phyloP scores from a whole-genome alignment of 2,797 vertebrate genomes.

The Chelmon rostratus region DNA sequence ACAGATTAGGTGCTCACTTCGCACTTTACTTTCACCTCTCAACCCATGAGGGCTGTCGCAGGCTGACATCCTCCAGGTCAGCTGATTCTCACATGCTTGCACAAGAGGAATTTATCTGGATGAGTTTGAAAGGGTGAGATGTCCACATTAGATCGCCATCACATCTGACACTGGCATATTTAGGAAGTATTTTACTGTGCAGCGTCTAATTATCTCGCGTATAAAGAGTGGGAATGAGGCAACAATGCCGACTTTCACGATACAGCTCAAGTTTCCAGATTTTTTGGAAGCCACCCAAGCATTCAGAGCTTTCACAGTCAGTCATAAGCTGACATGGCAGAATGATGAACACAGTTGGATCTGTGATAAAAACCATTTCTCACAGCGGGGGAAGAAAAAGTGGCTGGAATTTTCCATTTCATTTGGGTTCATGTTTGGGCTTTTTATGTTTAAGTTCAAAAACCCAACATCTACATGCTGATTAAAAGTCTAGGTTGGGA shows the following conservation, averaged over 20 bases:
- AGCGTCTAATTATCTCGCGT: not conserved
- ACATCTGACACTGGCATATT: not conserved
- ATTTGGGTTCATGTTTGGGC: not conserved
- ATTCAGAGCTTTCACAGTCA: constrained; percentile 63
- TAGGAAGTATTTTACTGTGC: not conserved
- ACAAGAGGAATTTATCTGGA: constrained; percentile 48
- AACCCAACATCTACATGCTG: not conserved
- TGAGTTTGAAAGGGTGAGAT: constrained; percentile 15
- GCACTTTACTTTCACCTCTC: constrained; percentile 53
- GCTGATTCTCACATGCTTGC: constrained; percentile 82
- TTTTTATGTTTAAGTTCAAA: not conserved
- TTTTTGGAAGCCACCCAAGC: constrained; percentile 61
- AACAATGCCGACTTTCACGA: constrained; percentile 68
- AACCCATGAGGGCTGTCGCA: constrained; percentile 59
- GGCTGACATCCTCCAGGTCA: constrained; percentile 76
- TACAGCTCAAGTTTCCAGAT: constrained; percentile 37
- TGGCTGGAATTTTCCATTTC: constrained; percentile 42
- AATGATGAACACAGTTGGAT: constrained; percentile 45
- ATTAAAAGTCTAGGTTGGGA: not conserved
- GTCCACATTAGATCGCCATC: not conserved
- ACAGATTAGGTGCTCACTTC: constrained; percentile 75
- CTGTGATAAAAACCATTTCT: constrained; percentile 55
- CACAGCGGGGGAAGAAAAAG: constrained; percentile 13
- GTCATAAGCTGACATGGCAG: constrained; percentile 50
- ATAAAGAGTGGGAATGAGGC: constrained; percentile 11